Base-by-base conservation (phyloP, 2,797 vertebrate genomes). In the Gila robusta region DNA sequence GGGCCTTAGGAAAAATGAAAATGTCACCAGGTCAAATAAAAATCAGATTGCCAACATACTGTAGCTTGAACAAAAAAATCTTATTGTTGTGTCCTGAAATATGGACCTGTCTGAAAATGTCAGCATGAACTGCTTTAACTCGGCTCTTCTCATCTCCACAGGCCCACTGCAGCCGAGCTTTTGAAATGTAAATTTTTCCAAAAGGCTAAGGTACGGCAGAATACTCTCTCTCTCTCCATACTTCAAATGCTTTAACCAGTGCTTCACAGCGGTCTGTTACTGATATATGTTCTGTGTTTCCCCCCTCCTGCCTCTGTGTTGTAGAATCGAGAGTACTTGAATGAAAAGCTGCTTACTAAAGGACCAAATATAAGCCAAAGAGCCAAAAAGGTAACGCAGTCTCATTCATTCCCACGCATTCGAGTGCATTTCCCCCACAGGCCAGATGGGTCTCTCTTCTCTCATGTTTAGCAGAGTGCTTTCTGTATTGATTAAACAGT, bases 131-230 rank as follows among this genome's bases (percentile, higher is more conserved):
- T 85, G 17, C 66, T 90, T 49, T 72, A 37, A 66, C 59, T 32
- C 70, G 0, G 6, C 56, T 80, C 59, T 87, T 86, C 66, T 39
- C 23, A 32, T 88, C 77, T 87, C 93, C 95, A 44, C 91, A 99
- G 98, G 96, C 98, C 98, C 78, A 98, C 98, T 93, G 97, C 98
- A 87, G 96, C 98, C 92, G 98, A 99, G 95, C 98, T 99, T 95
- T 96, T 99, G 96, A 99, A 99, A 96, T 98, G 98, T 95, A 99
- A 99, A 98, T 98, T 99, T 94, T 98, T 99, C 96, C 98, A 99
- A 95, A 99, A 99, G 96, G 97, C 98, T 91, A 99, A 99, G 98
- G 98, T 99, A 98, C 94, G 14, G 10, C 62, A 79, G 93, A 92
- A 85, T 78, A n/a, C 54, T 86, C 52, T 84, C 73, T 80, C 17